A percentile compares a stretch with the other conserved stretches of the same genome.
phyloP scores from a whole-genome alignment of 2,113 vertebrate species.

The Theropithecus gelada region DNA sequence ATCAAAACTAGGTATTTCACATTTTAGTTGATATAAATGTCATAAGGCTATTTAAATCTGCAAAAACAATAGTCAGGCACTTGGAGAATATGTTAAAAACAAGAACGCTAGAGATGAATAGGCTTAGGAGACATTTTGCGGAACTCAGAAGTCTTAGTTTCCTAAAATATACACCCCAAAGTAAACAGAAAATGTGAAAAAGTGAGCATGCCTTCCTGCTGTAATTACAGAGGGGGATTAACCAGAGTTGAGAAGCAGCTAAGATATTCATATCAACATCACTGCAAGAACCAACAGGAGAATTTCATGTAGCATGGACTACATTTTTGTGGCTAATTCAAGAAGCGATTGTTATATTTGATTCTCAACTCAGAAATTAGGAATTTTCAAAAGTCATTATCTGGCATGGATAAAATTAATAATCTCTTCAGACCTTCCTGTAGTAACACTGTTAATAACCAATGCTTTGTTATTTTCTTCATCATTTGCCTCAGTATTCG shows the following conservation, averaged over 20 bases:
- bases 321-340: not conserved
- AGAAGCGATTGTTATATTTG: slow-evolving; percentile 3
- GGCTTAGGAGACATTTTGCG: not conserved
- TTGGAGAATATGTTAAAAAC: not conserved
- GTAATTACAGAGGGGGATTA: slow-evolving; percentile 36
- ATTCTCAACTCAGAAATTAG: slow-evolving; percentile 48
- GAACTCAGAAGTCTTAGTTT: not conserved
- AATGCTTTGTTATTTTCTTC: not conserved
- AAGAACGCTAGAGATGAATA: not conserved
- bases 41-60: not conserved
- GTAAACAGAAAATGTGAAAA: slow-evolving; percentile 36
- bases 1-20: slow-evolving; percentile 53
- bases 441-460: not conserved
- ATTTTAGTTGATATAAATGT: not conserved
- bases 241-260: not conserved
- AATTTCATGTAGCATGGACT: not conserved
- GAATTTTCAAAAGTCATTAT: slow-evolving; percentile 37
- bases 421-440: not conserved
- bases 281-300: not conserved
- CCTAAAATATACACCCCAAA: not conserved
- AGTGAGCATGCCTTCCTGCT: not conserved
- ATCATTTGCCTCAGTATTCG: not conserved
- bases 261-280: not conserved
- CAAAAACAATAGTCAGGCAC: not conserved
- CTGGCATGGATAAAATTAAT: not conserved